Evolutionary conservation across 2,113 vertebrate species (phyloP), one percentile per base, ranked within the genome.

Genomic region (Baryphthengus martii): DNA sequence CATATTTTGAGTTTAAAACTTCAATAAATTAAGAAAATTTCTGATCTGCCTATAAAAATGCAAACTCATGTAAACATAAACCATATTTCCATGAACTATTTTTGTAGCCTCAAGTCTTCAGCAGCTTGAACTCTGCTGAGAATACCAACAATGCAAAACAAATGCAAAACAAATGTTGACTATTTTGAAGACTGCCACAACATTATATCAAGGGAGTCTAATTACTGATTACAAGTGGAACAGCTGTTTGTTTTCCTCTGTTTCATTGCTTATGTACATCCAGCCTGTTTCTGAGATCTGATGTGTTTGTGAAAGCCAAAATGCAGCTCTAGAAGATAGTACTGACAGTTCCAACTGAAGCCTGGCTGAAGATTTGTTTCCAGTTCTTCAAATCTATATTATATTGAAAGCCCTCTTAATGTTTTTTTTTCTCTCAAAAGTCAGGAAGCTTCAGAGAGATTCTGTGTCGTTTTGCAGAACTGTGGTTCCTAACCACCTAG

Each of bases 201-300:
- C 66, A 85, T 85, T 88, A 24, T 52, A 83, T 49, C 75, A 88
- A 50, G 29, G n/a, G 63, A 93, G 39, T 12, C 52, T 88, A 86
- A 94, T 90, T 83, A 79, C 75, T 62, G 49, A 90, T 80, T 86
- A 5, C 50, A 90, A 96, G 59, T 88, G 72, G 75, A 92, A 93
- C 72, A 92, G 67, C 37, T 95, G 85, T 62, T 88, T 80, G 53
- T 77, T 93, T 88, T 83, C 90, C 35, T 88, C 59, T 58, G 6
- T 73, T 85, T 77, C 49, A 79, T 24, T 62, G 53, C 82, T 85
- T 83, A 75, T n/a, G n/a, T 61, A 73, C 47, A 90, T 33, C 49
- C 58, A 88, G 71, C 8, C 29, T 79, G 37, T n/a, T 94, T 66
- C 67, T 76, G 53, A 93, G 61, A 79, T 65, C 25, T 76, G 73